Conservation (phyloP, 2,888 invertebrate species). For the Pterobdella sp. region DNA sequence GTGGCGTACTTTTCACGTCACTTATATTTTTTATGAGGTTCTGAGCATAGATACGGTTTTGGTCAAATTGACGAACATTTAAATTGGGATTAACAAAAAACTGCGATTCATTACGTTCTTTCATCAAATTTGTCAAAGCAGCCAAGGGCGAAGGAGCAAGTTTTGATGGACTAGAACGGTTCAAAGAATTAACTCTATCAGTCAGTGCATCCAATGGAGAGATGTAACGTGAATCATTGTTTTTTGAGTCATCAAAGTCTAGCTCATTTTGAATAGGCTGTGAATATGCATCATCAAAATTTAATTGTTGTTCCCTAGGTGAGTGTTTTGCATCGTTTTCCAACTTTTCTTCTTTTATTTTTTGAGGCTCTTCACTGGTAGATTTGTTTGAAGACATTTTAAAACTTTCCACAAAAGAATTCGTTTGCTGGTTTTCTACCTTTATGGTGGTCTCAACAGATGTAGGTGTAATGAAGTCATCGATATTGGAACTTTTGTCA, state of each 20-base stretch:
- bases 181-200: constrained; percentile 13
- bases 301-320: neutral
- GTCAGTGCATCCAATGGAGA: constrained; percentile 23
- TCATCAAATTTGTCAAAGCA: neutral
- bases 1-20: neutral
- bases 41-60: neutral
- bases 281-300: neutral
- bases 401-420: neutral
- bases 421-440: neutral
- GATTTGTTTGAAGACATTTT: neutral
- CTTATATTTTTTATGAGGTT: neutral
- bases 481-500: neutral
- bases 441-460: neutral
- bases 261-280: too few species aligned
- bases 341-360: neutral
- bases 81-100: neutral
- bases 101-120: neutral
- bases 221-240: neutral
- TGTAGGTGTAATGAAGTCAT: neutral
- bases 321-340: neutral
- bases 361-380: neutral
- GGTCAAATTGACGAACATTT: neutral
- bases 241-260: neutral
- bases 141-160: neutral
- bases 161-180: neutral